These are phyloP conservation scores for Stigmatopora nigra DNA, from an alignment of 2,113 vertebrate species.

Conservation along the genomic window DNA sequence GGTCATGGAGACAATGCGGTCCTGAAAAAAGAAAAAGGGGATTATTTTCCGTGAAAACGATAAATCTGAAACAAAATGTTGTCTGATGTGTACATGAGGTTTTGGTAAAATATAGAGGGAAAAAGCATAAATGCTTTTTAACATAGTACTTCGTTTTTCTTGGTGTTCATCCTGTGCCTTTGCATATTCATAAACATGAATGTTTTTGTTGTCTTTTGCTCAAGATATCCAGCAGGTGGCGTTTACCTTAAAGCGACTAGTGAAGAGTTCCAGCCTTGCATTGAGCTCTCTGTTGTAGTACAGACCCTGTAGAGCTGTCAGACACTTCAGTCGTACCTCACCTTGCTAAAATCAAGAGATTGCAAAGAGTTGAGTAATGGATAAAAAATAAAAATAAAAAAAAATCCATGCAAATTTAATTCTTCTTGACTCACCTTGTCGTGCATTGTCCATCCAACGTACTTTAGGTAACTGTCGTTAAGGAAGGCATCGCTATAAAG, in stretches of 20 bases:
- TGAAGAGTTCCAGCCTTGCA: conserved; percentile 96
- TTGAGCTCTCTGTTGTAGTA: conserved; percentile 98
- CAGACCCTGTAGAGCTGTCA: conserved; percentile 95
- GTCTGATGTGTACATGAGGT: background rate
- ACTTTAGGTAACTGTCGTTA: conserved; percentile 99
- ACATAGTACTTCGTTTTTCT: no score
- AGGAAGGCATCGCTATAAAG: conserved; percentile 99
- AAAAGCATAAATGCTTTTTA: background rate
- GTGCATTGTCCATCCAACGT: conserved; percentile 98
- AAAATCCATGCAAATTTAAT: no score
- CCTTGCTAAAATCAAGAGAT: conserved; percentile 78
- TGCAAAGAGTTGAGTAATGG: background rate
- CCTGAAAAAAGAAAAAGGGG: conserved; percentile 70
- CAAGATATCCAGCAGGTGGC: conserved; percentile 51
- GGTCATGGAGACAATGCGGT: conserved; percentile 98
- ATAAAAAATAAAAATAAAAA: background rate
- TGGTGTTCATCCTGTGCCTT: no score
- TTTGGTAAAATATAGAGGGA: background rate
- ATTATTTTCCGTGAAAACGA: background rate
- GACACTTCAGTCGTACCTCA: conserved; percentile 96
- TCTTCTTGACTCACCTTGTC: conserved; percentile 81
- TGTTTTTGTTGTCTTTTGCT: conserved; percentile 8
- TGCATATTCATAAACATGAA: no score
- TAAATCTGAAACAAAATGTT: background rate
- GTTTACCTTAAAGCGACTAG: conserved; percentile 95